These are phyloP conservation scores for Pseudochirops cupreus DNA, from an alignment of 2,797 vertebrate species.

Conservation along the genomic window DNA sequence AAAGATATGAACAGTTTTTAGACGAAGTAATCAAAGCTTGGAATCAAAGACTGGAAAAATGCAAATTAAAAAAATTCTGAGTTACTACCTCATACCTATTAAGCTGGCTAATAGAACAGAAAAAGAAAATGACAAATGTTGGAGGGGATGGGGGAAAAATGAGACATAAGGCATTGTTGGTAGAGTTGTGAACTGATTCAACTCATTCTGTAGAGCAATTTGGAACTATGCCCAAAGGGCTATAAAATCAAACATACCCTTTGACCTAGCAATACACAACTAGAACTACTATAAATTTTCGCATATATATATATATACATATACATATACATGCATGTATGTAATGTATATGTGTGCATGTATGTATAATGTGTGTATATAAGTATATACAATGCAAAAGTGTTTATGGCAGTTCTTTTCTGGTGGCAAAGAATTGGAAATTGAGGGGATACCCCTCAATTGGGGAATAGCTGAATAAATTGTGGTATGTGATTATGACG, in stretches of 20 bases:
- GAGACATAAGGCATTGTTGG: neutral
- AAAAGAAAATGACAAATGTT: neutral
- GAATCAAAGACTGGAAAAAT: too few relatives aligned
- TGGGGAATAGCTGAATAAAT: neutral
- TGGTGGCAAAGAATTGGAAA: neutral
- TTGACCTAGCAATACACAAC: neutral
- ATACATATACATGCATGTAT: too few relatives aligned
- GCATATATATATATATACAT: too few relatives aligned
- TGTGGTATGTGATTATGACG: neutral
- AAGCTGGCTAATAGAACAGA: neutral
- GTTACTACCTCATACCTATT: neutral
- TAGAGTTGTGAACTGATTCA: neutral
- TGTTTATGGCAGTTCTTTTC: neutral
- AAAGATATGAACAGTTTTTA: too few relatives aligned
- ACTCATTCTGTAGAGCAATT: neutral
- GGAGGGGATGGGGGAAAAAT: neutral
- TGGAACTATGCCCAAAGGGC: too few relatives aligned
- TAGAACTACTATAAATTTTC: too few relatives aligned
- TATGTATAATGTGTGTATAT: too few relatives aligned
- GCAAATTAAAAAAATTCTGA: neutral
- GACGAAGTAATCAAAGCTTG: too few relatives aligned
- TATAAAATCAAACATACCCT: neutral
- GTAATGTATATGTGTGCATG: too few relatives aligned
- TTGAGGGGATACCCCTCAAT: neutral
- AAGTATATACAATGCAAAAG: neutral